Base-by-base conservation (phyloP, 1,140 invertebrate genomes). In the Liolophura sinensis region DNA sequence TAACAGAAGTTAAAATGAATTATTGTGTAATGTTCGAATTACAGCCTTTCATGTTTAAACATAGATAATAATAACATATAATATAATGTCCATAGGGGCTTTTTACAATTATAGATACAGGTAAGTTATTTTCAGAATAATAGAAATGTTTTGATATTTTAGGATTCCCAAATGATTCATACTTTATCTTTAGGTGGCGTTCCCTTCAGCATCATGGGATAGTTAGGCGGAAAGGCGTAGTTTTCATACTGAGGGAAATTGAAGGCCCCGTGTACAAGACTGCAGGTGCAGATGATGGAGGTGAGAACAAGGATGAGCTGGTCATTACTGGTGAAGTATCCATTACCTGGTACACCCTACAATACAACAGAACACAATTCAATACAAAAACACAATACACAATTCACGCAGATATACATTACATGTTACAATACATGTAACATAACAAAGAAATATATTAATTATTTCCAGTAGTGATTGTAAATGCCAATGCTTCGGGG, bases 211-310 rank as follows among this genome's bases (percentile, higher is more conserved):
- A 73, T 73, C 14, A 73, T 74, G 1, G 86, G 85, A 69, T 86
- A 87, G 68, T 86, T 86, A 15, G 84, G 84, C 11, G 83, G 78
- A 68, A 85, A 86, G 14, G 74, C 80, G 67, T 86, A 86, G 25
- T 74, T 67, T 22, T 78, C 72, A 48, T 80, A 79, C 63, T 78
- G 76, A 12, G 71, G 68, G 64, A 86, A 86, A 64, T 86, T 86
- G 25, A 79, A 76, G 4, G 84, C 84, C 11, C 85, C 82, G 70
- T 87, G 85, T 12, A 74, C 78, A 14, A 84, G 73, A 56, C 82
- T 84, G 68, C 84, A 85, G 0, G 77, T 83, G 47, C 78, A 80
- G 20, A 87, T 83, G 46, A 86, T 78, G 9, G 65, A 69, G 1
- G 83, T 76, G n/a, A 84, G 51, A 0, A 76, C 70, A 22, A 77